These are phyloP conservation scores for Darevskia mixta DNA, from an alignment of 2,797 vertebrate species.

Conservation along the genomic window DNA sequence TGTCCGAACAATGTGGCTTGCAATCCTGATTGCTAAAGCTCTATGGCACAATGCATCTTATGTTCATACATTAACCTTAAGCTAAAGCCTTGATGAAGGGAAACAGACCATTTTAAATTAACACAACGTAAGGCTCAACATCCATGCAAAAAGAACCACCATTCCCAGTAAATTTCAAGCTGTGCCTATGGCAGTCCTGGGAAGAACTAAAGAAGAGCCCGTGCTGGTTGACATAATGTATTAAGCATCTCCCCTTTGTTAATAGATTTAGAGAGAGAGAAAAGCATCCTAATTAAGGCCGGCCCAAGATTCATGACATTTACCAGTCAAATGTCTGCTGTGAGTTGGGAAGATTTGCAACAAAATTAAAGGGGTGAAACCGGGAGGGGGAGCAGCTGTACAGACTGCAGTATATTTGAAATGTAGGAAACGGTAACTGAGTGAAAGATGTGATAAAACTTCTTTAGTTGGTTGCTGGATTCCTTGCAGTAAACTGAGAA, in stretches of 20 bases:
- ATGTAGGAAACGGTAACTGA: constrained; percentile 70
- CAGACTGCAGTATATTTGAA: constrained; percentile 65
- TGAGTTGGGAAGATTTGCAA: constrained; percentile 65
- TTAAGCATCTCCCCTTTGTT: constrained; percentile 70
- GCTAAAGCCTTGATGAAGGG: constrained; percentile 69
- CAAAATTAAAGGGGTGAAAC: constrained; percentile 54
- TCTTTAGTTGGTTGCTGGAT: constrained; percentile 70
- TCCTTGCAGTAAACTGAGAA: constrained; percentile 71
- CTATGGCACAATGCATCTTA: constrained; percentile 72
- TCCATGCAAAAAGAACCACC: constrained; percentile 47
- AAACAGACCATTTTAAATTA: constrained; percentile 73
- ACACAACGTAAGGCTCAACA: constrained; percentile 53
- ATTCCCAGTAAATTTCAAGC: constrained; percentile 65
- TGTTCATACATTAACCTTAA: constrained; percentile 77
- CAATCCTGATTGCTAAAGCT: constrained; percentile 71
- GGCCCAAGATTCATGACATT: constrained; percentile 65
- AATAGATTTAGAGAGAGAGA: constrained; percentile 69
- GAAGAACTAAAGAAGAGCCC: constrained; percentile 62
- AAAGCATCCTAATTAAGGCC: constrained; percentile 63
- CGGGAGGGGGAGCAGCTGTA: constrained; percentile 51
- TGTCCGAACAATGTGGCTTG: constrained; percentile 66
- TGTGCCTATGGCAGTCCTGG: constrained; percentile 63
- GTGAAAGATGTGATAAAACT: constrained; percentile 69
- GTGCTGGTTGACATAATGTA: constrained; percentile 67
- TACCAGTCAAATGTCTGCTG: constrained; percentile 61